A percentile compares a stretch with the other conserved stretches of the same genome.
phyloP scores from a whole-genome alignment of 2,797 vertebrate species.

The Pagetopsis macropterus region DNA sequence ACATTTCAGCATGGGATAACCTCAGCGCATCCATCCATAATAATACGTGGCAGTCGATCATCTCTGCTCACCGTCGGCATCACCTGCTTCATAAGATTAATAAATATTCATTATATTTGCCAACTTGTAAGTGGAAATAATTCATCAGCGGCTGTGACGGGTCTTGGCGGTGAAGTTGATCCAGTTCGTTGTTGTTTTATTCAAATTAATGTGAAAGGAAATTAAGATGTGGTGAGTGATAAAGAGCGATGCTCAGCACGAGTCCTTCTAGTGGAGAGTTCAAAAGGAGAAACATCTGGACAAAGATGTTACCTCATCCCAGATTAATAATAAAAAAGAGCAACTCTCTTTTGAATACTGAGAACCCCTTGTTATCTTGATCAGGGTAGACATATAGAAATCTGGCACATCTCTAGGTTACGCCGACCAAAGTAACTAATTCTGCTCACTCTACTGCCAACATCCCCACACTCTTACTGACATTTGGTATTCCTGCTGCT shows the following conservation, averaged over 20 bases:
- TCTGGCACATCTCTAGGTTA: slow-evolving; percentile 40
- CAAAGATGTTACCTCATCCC: slow-evolving; percentile 44
- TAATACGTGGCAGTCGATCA: slow-evolving; percentile 8
- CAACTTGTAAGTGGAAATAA: slow-evolving; percentile 17
- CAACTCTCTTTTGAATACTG: background rate
- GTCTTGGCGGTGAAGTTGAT: slow-evolving; percentile 31
- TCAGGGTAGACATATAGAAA: slow-evolving; percentile 12
- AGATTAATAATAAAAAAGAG: background rate
- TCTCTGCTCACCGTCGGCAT: slow-evolving; percentile 38
- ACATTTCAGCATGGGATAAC: background rate
- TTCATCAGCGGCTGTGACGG: background rate
- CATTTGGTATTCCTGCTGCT: slow-evolving; percentile 14
- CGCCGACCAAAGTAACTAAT: slow-evolving; percentile 38
- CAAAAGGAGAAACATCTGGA: slow-evolving; percentile 63
- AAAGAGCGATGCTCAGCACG: slow-evolving; percentile 11
- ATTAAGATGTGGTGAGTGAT: slow-evolving; percentile 56
- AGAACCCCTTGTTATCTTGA: background rate
- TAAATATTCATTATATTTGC: slow-evolving; percentile 14
- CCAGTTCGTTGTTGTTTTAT: slow-evolving; percentile 30
- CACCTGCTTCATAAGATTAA: slow-evolving; percentile 31
- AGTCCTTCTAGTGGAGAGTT: slow-evolving; percentile 15
- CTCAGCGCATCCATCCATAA: background rate
- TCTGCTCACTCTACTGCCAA: background rate
- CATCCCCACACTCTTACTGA: slow-evolving; percentile 24
- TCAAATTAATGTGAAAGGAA: slow-evolving; percentile 28